Conservation (phyloP, 2,888 invertebrate genomes). For the Trachelus stipa region DNA sequence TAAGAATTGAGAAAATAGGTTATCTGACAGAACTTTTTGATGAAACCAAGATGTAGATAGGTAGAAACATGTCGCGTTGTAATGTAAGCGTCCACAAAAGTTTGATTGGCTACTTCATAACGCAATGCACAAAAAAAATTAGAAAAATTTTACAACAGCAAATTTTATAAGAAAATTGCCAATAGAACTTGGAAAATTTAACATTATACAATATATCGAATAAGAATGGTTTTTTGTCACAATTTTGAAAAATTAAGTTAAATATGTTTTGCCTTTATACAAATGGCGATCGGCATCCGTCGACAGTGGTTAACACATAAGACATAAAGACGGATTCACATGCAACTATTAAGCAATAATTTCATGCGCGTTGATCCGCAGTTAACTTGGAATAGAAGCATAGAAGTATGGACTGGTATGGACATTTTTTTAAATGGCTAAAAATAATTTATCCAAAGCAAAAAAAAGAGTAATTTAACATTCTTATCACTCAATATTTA, state of each 20-base stretch:
- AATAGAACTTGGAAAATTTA: background rate
- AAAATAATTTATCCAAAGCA: background rate
- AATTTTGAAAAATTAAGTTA: background rate
- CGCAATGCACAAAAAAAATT: background rate
- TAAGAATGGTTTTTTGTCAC: background rate
- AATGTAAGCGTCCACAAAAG: background rate
- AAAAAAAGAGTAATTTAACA: background rate
- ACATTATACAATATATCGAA: background rate
- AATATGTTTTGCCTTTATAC: background rate
- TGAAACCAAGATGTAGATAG: background rate
- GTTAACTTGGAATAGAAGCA: too few species aligned
- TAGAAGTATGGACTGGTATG: too few species aligned
- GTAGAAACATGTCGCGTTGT: background rate
- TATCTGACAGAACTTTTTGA: conserved; percentile 24
- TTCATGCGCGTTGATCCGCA: too few species aligned
- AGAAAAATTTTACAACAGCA: background rate
- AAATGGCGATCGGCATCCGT: background rate
- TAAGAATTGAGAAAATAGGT: conserved; percentile 42
- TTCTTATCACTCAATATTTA: background rate
- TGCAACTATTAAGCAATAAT: background rate
- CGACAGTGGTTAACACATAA: background rate
- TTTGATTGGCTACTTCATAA: background rate
- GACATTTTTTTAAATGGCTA: background rate
- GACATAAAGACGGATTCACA: background rate
- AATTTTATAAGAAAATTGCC: background rate